Evolutionary conservation across 2,797 vertebrate genomes (phyloP).

Genomic region (Pachyuromys duprasi): DNA sequence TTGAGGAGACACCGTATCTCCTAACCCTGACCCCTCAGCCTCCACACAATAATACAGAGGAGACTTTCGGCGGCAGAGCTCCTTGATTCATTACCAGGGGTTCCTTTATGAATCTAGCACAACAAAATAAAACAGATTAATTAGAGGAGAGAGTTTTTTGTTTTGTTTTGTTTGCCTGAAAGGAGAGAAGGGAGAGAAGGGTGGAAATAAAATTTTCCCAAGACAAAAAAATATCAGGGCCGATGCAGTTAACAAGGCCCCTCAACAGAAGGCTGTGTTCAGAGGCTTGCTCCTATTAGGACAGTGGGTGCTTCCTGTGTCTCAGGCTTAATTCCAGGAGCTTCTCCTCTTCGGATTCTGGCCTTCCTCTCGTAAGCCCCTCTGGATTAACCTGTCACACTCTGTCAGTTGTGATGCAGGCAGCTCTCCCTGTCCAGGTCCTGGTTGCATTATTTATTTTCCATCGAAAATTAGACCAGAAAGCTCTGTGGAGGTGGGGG

Average conservation of each 20-base stretch:
- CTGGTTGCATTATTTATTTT: slow-evolving; percentile 70
- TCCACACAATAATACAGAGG: not conserved
- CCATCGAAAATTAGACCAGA: slow-evolving; percentile 57
- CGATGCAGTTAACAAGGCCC: slow-evolving; percentile 37
- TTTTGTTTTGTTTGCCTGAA: not conserved
- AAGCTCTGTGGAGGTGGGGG: not conserved
- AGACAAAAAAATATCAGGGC: slow-evolving; percentile 30
- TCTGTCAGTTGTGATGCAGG: slow-evolving; percentile 61
- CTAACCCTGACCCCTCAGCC: not conserved
- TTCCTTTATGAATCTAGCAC: slow-evolving; percentile 51
- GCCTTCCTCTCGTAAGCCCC: slow-evolving; percentile 67
- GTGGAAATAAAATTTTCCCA: slow-evolving; percentile 56
- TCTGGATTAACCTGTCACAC: slow-evolving; percentile 76
- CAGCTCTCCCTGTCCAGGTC: slow-evolving; percentile 67
- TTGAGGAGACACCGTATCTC: not conserved
- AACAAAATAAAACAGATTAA: not conserved
- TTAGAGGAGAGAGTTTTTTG: not conserved
- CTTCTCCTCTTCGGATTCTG: slow-evolving; percentile 39
- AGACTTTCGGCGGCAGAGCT: not conserved
- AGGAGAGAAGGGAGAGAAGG: no score
- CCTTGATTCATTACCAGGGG: not conserved
- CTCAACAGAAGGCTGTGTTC: slow-evolving; percentile 7
- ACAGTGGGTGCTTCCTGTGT: slow-evolving; percentile 45
- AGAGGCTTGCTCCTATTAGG: slow-evolving; percentile 53
- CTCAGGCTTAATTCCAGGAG: slow-evolving; percentile 33